A percentile compares a stretch with the other conserved stretches of the same genome.
Conservation (phyloP, 2,797 vertebrate species). For the Falco biarmicus region DNA sequence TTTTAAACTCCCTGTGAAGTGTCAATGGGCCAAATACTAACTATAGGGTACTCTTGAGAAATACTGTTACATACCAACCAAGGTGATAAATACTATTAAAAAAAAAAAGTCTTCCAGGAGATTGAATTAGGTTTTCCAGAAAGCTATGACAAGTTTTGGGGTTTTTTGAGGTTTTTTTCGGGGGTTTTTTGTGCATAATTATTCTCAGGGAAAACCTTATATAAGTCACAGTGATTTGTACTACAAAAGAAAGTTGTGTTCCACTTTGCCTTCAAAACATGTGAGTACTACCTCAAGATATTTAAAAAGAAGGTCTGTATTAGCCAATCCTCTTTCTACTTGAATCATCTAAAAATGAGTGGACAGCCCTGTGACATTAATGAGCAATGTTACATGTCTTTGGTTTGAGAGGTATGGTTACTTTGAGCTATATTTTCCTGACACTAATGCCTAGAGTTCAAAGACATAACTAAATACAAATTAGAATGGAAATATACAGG, state of each 20-base stretch:
- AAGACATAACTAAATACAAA: constrained; percentile 48
- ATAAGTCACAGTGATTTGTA: not conserved
- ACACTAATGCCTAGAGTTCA: constrained; percentile 29
- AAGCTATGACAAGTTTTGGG: not conserved
- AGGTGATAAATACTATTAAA: not conserved
- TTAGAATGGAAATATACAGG: constrained; percentile 21
- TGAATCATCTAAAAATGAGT: not conserved
- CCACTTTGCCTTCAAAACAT: not conserved
- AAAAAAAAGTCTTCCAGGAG: not conserved
- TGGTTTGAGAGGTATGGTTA: not conserved
- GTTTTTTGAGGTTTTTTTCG: too few species aligned
- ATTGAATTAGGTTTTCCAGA: not conserved
- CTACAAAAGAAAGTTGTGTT: not conserved
- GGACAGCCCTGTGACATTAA: not conserved
- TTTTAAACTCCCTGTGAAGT: not conserved
- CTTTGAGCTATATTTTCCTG: not conserved
- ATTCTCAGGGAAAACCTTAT: not conserved
- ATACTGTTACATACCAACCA: not conserved
- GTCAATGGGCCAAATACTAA: not conserved
- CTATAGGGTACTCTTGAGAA: not conserved
- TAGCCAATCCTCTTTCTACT: not conserved
- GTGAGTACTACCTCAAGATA: not conserved
- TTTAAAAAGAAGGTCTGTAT: not conserved
- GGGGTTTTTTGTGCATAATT: not conserved
- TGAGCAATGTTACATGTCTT: not conserved